Evolutionary conservation across 1,140 invertebrate species (phyloP), one percentile per base, ranked within the genome.

Genomic region (Trichoplusia ni): DNA sequence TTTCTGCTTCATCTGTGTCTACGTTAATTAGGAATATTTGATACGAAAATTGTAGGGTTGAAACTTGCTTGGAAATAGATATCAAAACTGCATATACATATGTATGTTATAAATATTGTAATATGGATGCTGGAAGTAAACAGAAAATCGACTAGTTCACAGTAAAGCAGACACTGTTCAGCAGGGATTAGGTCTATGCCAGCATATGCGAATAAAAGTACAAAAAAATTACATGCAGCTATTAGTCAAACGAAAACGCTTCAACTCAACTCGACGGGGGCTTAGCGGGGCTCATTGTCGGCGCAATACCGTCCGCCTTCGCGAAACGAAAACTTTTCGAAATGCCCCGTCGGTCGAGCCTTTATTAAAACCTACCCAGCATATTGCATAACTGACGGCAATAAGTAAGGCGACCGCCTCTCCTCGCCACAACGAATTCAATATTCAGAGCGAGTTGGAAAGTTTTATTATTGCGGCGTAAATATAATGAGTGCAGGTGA

Each of bases 401-500:
- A 86, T 89, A 86, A 89, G 73, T 86, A 89, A 86, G 75, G 84
- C 81, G 82, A 83, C 78, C 73, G 81, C 67, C 79, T 81, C 79
- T 75, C 64, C 54, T 73, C 66, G 71, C 82, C 77, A 72, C 79
- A 81, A 76, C 81, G 77, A 75, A 87, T 89, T 86, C 86, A 89
- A 89, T 89, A 89, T 89, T 89, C 84, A 84, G 67, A 81, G 71
- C 63, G 81, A 83, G 86, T 86, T 82, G 84, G 75, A 78, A 89
- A 89, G 78, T 89, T 89, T 89, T 89, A 87, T 89, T 89, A 89
- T 89, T 86, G 83, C 84, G 79, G 84, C 82, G 75, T 89, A 89
- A 87, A 89, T 87, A 89, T 89, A 86, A 89, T 84, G 84, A 89
- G 84, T 85, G 79, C 83, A 87, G 84, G 86, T 87, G 86, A 89